phyloP scores from a whole-genome alignment of 2,888 invertebrate genomes.

The Plebejus anna region DNA sequence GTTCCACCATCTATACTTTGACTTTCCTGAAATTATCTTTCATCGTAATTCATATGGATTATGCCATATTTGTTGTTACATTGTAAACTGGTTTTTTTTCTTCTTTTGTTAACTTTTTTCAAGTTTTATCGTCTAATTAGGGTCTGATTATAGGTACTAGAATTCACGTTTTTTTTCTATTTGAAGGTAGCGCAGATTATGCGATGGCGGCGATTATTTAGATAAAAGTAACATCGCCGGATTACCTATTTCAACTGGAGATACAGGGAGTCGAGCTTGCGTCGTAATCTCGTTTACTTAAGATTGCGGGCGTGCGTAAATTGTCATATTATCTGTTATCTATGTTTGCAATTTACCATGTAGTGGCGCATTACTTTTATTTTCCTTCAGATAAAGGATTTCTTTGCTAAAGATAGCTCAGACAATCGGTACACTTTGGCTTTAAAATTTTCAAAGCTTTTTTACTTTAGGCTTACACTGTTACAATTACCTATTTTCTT shows the following conservation, averaged over 20 bases:
- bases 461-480: neutral
- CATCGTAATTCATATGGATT: neutral
- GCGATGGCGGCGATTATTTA: constrained; percentile 13
- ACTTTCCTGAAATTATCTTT: constrained; percentile 2
- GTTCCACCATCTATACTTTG: neutral
- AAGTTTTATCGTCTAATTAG: neutral
- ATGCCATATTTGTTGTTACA: neutral
- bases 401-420: constrained; percentile 24
- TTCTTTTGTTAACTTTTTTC: neutral
- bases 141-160: neutral
- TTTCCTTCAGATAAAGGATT: constrained; percentile 21
- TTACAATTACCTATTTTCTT: neutral
- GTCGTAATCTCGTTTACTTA: constrained; percentile 36
- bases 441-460: neutral
- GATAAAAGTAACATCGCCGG: constrained; percentile 16
- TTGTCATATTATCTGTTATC: constrained; percentile 28
- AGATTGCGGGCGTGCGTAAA: constrained; percentile 34
- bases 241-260: constrained; percentile 17
- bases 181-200: constrained; percentile 5
- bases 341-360: constrained; percentile 28
- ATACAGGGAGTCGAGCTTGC: constrained; percentile 16
- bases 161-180: neutral
- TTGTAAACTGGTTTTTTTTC: neutral
- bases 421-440: constrained; percentile 2
- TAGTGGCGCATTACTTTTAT: constrained; percentile 27